phyloP scores from a whole-genome alignment of 2,797 vertebrate genomes.

The Naso thynnoides region DNA sequence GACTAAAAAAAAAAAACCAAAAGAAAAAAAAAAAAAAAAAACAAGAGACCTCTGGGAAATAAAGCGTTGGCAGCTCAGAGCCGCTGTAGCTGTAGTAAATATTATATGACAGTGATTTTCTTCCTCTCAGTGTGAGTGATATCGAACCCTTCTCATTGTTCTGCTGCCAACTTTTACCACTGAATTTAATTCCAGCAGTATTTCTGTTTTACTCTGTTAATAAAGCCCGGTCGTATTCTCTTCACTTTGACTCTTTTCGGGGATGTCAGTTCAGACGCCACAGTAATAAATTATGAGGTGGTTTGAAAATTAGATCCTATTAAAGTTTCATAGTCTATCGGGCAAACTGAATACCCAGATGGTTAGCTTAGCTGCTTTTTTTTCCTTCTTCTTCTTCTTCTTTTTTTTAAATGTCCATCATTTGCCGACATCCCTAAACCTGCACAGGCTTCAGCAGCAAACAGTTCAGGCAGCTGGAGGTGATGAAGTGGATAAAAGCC shows the following conservation, averaged over 20 bases:
- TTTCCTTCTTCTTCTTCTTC: slow-evolving; percentile 11
- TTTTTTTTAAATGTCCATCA: slow-evolving; percentile 37
- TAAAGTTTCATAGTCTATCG: slow-evolving; percentile 64
- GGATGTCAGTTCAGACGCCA: slow-evolving; percentile 30
- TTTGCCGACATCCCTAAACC: slow-evolving; percentile 41
- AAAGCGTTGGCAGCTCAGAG: slow-evolving; percentile 49
- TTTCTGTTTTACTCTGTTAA: slow-evolving; percentile 35
- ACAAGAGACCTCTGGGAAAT: slow-evolving; percentile 60
- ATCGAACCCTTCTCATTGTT: slow-evolving; percentile 23
- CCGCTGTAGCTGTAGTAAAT: slow-evolving; percentile 39
- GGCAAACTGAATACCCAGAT: slow-evolving; percentile 53
- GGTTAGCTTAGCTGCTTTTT: slow-evolving; percentile 22
- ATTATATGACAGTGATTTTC: slow-evolving; percentile 46
- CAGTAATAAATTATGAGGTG: slow-evolving; percentile 56
- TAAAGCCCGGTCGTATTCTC: slow-evolving; percentile 2
- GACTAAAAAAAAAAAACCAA: slow-evolving; percentile 21
- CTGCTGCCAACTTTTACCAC: slow-evolving; percentile 17
- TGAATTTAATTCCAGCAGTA: slow-evolving; percentile 8
- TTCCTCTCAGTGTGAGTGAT: slow-evolving; percentile 25
- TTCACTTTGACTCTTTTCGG: background rate
- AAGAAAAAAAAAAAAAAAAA: slow-evolving; percentile 27
- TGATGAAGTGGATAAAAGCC: slow-evolving; percentile 62
- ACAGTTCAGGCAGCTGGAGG: slow-evolving; percentile 46
- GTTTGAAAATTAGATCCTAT: slow-evolving; percentile 66
- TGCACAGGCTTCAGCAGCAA: slow-evolving; percentile 50